Conservation (phyloP, 2,113 vertebrate genomes). For the Anseranas semipalmata region DNA sequence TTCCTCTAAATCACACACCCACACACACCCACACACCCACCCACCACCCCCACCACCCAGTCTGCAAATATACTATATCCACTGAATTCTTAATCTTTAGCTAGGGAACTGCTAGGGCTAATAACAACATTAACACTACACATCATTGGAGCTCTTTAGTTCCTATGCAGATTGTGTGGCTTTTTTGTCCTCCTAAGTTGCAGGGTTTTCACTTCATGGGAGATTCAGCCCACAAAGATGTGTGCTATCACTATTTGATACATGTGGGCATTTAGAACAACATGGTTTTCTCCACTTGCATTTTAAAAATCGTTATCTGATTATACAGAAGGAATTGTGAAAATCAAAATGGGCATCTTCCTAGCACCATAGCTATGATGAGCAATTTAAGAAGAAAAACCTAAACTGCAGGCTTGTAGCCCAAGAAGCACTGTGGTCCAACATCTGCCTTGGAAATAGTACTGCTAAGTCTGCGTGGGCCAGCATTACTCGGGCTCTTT, state of each 20-base stretch:
- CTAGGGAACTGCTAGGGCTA: not conserved
- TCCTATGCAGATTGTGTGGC: not conserved
- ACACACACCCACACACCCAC: too few relatives aligned
- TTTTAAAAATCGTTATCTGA: not conserved
- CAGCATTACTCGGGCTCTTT: not conserved
- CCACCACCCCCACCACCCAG: too few relatives aligned
- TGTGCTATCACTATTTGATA: rapidly evolving
- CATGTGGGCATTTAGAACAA: rapidly evolving
- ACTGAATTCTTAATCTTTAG: not conserved
- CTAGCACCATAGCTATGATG: not conserved
- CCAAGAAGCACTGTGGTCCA: not conserved
- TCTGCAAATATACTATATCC: not conserved
- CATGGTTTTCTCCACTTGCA: not conserved
- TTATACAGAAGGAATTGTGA: not conserved
- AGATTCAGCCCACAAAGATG: not conserved
- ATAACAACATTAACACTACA: not conserved
- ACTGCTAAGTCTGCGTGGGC: not conserved
- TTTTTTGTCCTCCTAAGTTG: not conserved
- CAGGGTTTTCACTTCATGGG: not conserved
- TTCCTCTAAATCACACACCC: not conserved
- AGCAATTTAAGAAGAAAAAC: not conserved
- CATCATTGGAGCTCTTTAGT: not conserved
- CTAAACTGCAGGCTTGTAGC: not conserved
- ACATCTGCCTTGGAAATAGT: not conserved
- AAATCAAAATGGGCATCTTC: not conserved